A percentile compares a stretch with the other conserved stretches of the same genome.
Evolutionary conservation across 1,140 invertebrate species (phyloP).

Genomic region (Drosophila bifasciata): DNA sequence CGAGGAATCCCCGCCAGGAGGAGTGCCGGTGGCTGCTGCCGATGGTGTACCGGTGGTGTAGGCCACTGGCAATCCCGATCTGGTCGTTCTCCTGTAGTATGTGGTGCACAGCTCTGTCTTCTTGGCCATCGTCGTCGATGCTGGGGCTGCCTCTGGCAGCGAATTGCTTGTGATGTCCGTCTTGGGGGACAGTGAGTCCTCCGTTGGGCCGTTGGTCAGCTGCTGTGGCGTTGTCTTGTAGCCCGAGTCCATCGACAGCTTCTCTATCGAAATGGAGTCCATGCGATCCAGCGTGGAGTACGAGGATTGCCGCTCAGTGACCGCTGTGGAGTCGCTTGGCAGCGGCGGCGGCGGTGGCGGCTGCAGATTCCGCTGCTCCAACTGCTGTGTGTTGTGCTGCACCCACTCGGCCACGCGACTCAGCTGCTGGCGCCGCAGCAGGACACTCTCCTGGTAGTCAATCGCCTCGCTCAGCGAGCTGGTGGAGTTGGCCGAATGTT

Average conservation of each 20-base stretch:
- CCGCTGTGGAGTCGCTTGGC: conserved; percentile 70
- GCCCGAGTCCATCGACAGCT: conserved; percentile 79
- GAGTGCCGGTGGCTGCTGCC: conserved; percentile 19
- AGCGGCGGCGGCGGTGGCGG: conserved; percentile 51
- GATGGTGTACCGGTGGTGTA: conserved; percentile 59
- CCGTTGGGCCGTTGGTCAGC: conserved; percentile 73
- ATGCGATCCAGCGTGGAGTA: conserved; percentile 78
- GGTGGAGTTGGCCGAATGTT: conserved; percentile 76
- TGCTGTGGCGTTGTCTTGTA: conserved; percentile 82
- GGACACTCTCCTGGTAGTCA: conserved; percentile 78
- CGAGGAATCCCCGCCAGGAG: conserved; percentile 16
- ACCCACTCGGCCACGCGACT: conserved; percentile 89
- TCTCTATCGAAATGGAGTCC: conserved; percentile 81
- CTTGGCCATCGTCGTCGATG: conserved; percentile 19
- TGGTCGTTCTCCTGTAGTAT: conserved; percentile 74
- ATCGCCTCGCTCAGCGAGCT: conserved; percentile 79
- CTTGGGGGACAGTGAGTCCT: conserved; percentile 73
- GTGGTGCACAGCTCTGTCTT: conserved; percentile 70
- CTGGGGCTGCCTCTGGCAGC: conserved; percentile 22
- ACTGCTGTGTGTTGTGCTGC: conserved; percentile 85
- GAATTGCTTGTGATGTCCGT: conserved; percentile 73
- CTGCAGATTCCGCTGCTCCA: conserved; percentile 70
- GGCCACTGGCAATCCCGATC: conserved; percentile 74
- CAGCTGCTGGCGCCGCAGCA: conserved; percentile 86
- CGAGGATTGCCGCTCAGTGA: conserved; percentile 71